A percentile compares a stretch with the other conserved stretches of the same genome.
These are phyloP conservation scores for Enhydra lutris DNA, from an alignment of 2,113 vertebrate genomes.

Conservation along the genomic window DNA sequence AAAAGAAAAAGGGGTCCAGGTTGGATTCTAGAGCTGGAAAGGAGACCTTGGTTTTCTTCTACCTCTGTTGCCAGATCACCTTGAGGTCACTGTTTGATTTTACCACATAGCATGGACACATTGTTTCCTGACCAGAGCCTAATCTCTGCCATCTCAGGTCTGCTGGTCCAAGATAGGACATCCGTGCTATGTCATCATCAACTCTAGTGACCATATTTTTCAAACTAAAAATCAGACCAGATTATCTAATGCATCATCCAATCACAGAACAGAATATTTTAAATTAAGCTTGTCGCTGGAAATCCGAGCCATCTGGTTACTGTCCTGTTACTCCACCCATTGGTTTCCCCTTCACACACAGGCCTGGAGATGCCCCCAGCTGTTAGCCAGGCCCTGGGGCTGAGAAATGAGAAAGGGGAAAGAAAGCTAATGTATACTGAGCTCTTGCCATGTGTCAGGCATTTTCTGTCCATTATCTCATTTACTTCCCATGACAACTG, in stretches of 20 bases:
- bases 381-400: conserved; percentile 45
- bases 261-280: conserved; percentile 58
- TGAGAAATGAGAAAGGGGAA: conserved; percentile 44
- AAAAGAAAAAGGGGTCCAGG: neutral
- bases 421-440: conserved; percentile 41
- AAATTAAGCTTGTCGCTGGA: conserved; percentile 51
- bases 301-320: conserved; percentile 60
- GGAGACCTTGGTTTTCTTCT: neutral
- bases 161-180: neutral
- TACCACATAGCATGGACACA: neutral
- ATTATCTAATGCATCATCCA: conserved; percentile 46
- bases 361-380: conserved; percentile 39
- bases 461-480: conserved; percentile 56
- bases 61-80: neutral
- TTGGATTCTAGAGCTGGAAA: neutral
- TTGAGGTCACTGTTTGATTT: neutral
- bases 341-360: conserved; percentile 28
- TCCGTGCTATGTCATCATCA: neutral
- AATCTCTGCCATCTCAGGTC: neutral
- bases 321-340: conserved; percentile 40
- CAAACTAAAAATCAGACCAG: conserved; percentile 21
- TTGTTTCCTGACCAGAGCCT: neutral
- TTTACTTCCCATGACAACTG: conserved; percentile 45
- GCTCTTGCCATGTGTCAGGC: conserved; percentile 36
- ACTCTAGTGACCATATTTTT: conserved; percentile 30